Evolutionary conservation across 1,140 invertebrate species (phyloP).

Genomic region (Propsilocerus akamusi): DNA sequence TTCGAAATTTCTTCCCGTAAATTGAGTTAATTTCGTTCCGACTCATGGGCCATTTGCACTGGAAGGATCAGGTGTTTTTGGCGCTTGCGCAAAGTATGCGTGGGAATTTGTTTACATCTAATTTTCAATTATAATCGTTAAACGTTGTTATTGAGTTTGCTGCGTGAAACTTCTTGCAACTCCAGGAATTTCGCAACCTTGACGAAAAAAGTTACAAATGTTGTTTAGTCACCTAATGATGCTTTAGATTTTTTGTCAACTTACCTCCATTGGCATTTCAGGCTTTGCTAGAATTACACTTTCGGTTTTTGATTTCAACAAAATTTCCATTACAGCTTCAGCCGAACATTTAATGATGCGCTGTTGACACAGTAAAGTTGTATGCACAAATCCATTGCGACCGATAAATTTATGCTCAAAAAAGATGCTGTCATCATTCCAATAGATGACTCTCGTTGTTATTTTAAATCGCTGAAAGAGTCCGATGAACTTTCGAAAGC

Average conservation of each 20-base stretch:
- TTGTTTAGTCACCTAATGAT: not conserved
- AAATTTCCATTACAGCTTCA: not conserved
- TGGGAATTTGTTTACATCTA: too few relatives aligned
- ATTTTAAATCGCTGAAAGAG: conserved; percentile 33
- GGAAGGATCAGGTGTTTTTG: too few relatives aligned
- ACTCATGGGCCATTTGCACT: too few relatives aligned
- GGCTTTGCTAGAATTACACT: not conserved
- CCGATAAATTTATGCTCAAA: not conserved
- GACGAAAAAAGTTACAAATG: not conserved
- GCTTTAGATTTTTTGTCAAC: not conserved
- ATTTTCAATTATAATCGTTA: too few relatives aligned
- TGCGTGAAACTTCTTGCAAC: not conserved
- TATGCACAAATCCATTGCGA: not conserved
- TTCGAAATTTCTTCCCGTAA: too few relatives aligned
- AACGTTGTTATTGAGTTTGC: not conserved
- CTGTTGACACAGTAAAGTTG: not conserved
- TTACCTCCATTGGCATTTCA: not conserved
- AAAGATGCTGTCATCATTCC: conserved; percentile 7
- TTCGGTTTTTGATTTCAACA: not conserved
- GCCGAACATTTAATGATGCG: not conserved
- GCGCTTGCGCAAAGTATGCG: too few relatives aligned
- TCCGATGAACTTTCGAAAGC: conserved; percentile 31
- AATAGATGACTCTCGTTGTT: conserved; percentile 25
- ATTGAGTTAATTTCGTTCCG: too few relatives aligned
- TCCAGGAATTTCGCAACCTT: not conserved